phyloP scores from a whole-genome alignment of 2,888 invertebrate species.

The Salticus scenicus region DNA sequence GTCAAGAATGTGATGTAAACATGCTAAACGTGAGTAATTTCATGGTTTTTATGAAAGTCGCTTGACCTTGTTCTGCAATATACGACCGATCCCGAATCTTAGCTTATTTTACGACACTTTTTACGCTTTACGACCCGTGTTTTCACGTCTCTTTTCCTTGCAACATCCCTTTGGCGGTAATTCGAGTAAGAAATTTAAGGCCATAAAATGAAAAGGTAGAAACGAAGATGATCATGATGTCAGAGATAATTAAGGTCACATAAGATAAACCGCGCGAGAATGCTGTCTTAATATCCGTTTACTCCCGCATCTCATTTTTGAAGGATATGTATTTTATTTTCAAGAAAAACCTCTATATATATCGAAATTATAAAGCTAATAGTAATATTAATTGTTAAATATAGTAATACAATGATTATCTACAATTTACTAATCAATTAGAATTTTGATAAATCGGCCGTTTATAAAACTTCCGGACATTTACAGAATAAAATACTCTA shows the following conservation, averaged over 20 bases:
- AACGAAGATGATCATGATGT: slow-evolving; percentile 14
- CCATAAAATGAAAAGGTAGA: background rate
- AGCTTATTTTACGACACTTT: slow-evolving; percentile 2
- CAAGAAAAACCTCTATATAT: no score
- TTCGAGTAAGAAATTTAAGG: slow-evolving; percentile 2
- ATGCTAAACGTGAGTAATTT: slow-evolving; percentile 4
- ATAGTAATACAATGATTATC: no score
- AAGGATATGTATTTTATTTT: no score
- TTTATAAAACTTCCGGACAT: no score
- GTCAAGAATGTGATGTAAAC: background rate
- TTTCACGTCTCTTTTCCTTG: slow-evolving; percentile 1
- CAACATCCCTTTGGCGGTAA: slow-evolving; percentile 5
- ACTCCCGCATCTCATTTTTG: no score
- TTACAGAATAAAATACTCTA: no score
- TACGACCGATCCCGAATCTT: background rate
- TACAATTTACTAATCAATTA: no score
- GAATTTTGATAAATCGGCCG: no score
- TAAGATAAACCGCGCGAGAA: background rate
- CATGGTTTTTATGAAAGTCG: slow-evolving; percentile 13
- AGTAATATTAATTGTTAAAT: no score
- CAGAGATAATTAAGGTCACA: slow-evolving; percentile 3
- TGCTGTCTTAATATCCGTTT: background rate
- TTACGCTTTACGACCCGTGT: background rate
- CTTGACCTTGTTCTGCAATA: background rate
- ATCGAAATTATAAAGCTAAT: no score